Conservation (phyloP, 2,797 vertebrate genomes). For the Mormyrus hasselquistii region DNA sequence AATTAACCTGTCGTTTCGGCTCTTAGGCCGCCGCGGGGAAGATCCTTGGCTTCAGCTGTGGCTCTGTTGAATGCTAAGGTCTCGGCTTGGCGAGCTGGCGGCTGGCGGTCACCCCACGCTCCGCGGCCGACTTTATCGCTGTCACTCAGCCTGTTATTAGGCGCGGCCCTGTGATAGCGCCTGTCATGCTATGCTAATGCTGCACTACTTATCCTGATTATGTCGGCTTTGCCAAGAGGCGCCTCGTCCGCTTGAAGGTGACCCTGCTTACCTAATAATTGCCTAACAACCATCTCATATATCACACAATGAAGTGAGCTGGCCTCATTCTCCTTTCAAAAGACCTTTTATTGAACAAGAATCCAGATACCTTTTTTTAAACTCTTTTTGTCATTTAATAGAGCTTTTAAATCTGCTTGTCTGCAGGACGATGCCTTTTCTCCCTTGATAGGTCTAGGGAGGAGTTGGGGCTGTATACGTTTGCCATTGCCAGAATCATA, state of each 20-base stretch:
- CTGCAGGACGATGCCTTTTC: conserved; percentile 58
- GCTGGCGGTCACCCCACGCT: neutral
- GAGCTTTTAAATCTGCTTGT: conserved; percentile 53
- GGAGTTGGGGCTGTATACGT: neutral
- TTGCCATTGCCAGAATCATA: neutral
- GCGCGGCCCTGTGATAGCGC: neutral
- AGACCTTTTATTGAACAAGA: conserved; percentile 13
- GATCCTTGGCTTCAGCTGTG: neutral
- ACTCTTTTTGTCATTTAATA: conserved; percentile 49
- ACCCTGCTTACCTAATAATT: conserved; percentile 10
- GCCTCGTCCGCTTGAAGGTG: neutral
- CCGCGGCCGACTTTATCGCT: no score
- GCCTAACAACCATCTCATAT: neutral
- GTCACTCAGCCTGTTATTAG: neutral
- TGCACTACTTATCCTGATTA: conserved; percentile 17
- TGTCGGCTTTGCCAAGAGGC: neutral
- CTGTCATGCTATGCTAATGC: conserved; percentile 4
- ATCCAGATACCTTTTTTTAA: conserved; percentile 47
- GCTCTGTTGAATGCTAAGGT: neutral
- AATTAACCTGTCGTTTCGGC: neutral
- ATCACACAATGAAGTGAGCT: neutral
- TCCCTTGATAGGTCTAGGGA: conserved; percentile 49
- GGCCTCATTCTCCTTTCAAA: neutral
- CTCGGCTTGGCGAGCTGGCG: no score
- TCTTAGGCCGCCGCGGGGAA: neutral